Evolutionary conservation across 2,888 invertebrate species (phyloP).

Genomic region (Drosophila anceps): DNA sequence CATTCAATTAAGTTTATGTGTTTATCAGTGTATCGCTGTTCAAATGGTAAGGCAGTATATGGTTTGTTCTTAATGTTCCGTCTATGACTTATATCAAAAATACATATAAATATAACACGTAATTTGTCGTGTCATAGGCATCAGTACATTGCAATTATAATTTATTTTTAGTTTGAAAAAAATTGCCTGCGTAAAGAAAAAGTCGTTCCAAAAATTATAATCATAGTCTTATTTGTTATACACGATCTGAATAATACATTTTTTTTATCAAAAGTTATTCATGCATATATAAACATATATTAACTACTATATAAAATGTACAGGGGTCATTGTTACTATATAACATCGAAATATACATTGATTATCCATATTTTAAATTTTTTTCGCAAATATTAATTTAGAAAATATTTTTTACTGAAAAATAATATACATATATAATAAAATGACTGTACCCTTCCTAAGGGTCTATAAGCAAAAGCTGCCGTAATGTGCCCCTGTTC

Average conservation of each 20-base stretch:
- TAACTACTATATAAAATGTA: not conserved
- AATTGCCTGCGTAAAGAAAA: not conserved
- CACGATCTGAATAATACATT: not conserved
- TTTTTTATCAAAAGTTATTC: not conserved
- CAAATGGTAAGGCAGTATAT: not conserved
- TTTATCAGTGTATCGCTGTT: not conserved
- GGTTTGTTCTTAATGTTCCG: not conserved
- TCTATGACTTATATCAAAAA: not conserved
- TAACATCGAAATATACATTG: constrained; percentile 10
- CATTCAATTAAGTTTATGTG: not conserved
- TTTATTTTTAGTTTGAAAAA: constrained; percentile 10
- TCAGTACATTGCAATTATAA: constrained; percentile 12
- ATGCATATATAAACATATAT: not conserved
- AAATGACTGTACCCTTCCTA: not conserved
- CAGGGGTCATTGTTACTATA: constrained; percentile 7
- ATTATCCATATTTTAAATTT: not conserved
- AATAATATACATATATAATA: not conserved
- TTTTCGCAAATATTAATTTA: not conserved
- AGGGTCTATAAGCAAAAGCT: not conserved
- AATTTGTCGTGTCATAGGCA: not conserved
- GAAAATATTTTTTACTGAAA: not conserved
- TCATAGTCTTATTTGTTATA: constrained; percentile 9
- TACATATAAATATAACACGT: not conserved
- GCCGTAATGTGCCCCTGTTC: constrained; percentile 2
- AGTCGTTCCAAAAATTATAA: constrained; percentile 26